Percentiles rank a stretch among this genome's conserved stretches.
Conservation (phyloP, 1,140 invertebrate species). For the Pemphigus obesinymphae region DNA sequence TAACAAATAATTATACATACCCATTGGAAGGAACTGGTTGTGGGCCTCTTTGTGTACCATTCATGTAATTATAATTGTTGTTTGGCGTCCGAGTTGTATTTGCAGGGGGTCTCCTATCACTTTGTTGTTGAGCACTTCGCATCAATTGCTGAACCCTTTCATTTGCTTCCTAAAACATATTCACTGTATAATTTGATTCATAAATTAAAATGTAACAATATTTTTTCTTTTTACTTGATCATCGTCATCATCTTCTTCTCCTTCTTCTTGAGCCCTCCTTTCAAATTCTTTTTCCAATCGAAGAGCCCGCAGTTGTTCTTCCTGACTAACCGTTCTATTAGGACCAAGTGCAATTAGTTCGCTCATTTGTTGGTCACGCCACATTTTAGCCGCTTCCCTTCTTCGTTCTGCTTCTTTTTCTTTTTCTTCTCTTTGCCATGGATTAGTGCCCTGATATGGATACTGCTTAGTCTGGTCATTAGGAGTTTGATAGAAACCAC, state of each 20-base stretch:
- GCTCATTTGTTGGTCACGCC: constrained; percentile 78
- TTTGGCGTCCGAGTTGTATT: background rate
- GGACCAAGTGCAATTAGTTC: constrained; percentile 63
- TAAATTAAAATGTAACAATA: background rate
- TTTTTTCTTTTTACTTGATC: constrained; percentile 43
- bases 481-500: constrained; percentile 62
- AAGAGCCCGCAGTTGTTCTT: constrained; percentile 77
- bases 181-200: too few relatives aligned
- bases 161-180: constrained; percentile 49
- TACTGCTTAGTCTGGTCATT: constrained; percentile 52
- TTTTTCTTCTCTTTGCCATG: constrained; percentile 83
- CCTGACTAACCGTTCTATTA: constrained; percentile 70
- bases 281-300: constrained; percentile 84
- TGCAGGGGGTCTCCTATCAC: constrained; percentile 47
- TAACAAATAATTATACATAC: background rate
- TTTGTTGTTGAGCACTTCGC: constrained; percentile 51
- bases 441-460: constrained; percentile 63
- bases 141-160: constrained; percentile 54
- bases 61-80: constrained; percentile 39
- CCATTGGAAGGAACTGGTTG: constrained; percentile 23
- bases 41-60: constrained; percentile 36
- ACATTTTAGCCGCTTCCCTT: constrained; percentile 64
- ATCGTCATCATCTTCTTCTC: constrained; percentile 72
- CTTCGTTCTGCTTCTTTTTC: constrained; percentile 71
- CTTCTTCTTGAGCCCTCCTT: constrained; percentile 71